Conservation (phyloP, 2,113 vertebrate genomes). For the Megaceryle maxima region DNA sequence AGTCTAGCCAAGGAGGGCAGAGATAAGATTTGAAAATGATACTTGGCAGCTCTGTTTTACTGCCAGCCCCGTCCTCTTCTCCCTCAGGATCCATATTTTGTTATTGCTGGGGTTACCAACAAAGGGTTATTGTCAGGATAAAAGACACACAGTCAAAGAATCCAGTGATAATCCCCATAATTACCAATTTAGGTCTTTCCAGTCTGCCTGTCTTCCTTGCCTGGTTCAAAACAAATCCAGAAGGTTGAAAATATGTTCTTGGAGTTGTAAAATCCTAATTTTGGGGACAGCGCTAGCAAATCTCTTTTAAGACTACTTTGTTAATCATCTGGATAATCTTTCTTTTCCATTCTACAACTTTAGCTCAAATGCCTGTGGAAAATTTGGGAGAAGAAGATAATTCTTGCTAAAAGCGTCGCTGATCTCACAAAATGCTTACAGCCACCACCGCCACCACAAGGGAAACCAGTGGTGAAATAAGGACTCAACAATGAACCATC, state of each 20-base stretch:
- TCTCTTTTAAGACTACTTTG: not conserved
- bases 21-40: slow-evolving; percentile 13
- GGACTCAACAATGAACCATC: not conserved
- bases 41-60: not conserved
- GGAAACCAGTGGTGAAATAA: not conserved
- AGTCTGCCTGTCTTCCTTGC: not conserved
- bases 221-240: not conserved
- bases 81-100: not conserved
- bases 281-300: not conserved
- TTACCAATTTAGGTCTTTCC: not conserved
- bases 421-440: slow-evolving; percentile 13
- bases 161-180: not conserved
- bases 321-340: not conserved
- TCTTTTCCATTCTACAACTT: not conserved
- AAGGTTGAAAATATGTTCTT: not conserved
- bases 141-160: not conserved
- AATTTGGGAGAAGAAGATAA: not conserved
- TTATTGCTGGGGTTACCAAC: not conserved
- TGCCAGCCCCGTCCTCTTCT: not conserved
- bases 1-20: not conserved
- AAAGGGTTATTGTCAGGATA: not conserved
- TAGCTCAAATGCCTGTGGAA: slow-evolving; percentile 7
- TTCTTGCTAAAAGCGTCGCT: not conserved
- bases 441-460: not conserved
- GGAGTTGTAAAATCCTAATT: not conserved